Conservation (phyloP, 2,888 invertebrate genomes). For the Smittia sp. region DNA sequence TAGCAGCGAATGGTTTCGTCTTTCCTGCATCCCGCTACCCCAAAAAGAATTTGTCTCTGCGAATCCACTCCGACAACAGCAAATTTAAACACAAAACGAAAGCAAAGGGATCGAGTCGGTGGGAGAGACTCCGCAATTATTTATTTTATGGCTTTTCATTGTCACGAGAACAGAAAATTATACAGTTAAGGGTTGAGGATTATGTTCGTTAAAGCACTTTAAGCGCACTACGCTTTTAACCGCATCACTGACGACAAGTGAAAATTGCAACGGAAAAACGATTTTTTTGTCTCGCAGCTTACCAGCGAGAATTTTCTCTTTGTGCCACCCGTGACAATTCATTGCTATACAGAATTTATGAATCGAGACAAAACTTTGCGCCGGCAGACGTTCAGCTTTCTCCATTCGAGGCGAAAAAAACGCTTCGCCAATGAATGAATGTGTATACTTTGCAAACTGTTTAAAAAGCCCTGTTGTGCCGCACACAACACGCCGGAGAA, state of each 20-base stretch:
- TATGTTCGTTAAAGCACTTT: too few relatives aligned
- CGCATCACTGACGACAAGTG: too few relatives aligned
- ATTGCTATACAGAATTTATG: background rate
- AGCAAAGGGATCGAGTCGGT: background rate
- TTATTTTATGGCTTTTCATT: slow-evolving; percentile 1
- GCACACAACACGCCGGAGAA: background rate
- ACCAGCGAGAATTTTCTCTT: background rate
- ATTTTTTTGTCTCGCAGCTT: too few relatives aligned
- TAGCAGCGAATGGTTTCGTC: too few relatives aligned
- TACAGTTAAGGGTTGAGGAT: too few relatives aligned
- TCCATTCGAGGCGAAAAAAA: background rate
- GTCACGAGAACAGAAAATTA: background rate
- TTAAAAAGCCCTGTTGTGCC: background rate
- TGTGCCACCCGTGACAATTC: background rate
- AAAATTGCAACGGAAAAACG: too few relatives aligned
- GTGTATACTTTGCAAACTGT: background rate
- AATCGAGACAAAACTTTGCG: background rate
- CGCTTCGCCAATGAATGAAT: background rate
- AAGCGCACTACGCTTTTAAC: too few relatives aligned
- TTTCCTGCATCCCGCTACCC: too few relatives aligned
- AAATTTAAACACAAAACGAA: background rate
- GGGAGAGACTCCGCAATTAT: background rate
- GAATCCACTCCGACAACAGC: too few relatives aligned
- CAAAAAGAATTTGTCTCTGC: too few relatives aligned
- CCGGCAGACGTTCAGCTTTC: background rate